Conservation (phyloP, 1,140 invertebrate species). For the Drosophila leontia region DNA sequence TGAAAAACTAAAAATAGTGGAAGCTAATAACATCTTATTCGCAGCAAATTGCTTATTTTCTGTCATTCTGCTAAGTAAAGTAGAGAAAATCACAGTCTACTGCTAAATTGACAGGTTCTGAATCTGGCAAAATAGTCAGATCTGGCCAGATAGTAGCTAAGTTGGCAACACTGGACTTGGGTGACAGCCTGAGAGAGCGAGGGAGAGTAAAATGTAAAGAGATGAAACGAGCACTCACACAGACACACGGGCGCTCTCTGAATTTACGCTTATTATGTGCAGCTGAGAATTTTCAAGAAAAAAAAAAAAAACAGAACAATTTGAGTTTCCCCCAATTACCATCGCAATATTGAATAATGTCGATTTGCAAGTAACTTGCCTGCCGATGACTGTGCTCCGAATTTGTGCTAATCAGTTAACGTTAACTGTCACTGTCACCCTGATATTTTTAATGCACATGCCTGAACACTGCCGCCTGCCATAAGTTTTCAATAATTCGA, state of each 20-base stretch:
- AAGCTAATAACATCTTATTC: too few relatives aligned
- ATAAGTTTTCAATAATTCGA: constrained; percentile 62
- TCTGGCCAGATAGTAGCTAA: too few relatives aligned
- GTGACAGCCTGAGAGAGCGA: background rate
- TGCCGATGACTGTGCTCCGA: background rate
- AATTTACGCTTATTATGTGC: constrained; percentile 75
- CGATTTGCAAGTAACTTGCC: constrained; percentile 2
- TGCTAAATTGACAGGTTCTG: too few relatives aligned
- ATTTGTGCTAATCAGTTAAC: constrained; percentile 16
- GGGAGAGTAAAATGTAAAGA: constrained; percentile 1
- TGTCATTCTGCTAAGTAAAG: too few relatives aligned
- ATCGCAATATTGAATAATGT: constrained; percentile 15
- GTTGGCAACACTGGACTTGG: background rate
- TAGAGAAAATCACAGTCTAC: too few relatives aligned
- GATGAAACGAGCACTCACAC: constrained; percentile 14
- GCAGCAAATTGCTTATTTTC: too few relatives aligned
- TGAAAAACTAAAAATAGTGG: too few relatives aligned
- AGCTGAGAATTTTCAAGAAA: constrained; percentile 71
- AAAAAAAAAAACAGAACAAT: constrained; percentile 41
- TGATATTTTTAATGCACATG: constrained; percentile 31
- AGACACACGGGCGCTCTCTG: constrained; percentile 28
- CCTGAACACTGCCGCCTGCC: constrained; percentile 3
- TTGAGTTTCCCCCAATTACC: constrained; percentile 34
- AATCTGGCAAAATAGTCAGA: too few relatives aligned
- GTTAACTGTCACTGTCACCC: background rate